These are phyloP conservation scores for Podocnemis expansa DNA, from an alignment of 2,113 vertebrate species.

Conservation along the genomic window DNA sequence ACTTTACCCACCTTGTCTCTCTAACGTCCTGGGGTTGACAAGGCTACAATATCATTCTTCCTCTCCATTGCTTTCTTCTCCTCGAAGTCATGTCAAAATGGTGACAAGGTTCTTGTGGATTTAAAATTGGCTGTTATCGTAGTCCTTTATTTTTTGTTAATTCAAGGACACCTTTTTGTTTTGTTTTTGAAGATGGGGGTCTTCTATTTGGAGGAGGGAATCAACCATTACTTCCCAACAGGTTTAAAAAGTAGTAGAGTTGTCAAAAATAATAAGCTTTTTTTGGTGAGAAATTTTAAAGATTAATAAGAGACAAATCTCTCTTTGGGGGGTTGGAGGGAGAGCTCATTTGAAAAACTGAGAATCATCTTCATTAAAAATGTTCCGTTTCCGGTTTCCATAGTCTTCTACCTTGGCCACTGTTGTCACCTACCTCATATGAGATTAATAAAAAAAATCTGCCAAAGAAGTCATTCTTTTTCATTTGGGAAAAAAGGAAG, in stretches of 20 bases:
- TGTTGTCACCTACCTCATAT: neutral
- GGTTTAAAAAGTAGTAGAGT: neutral
- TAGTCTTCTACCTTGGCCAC: no score
- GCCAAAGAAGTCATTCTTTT: neutral
- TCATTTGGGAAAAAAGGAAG: neutral
- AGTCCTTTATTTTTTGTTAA: neutral
- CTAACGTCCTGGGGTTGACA: neutral
- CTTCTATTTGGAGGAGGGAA: neutral
- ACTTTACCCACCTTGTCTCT: neutral
- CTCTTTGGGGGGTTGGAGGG: neutral
- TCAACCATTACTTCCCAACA: no score
- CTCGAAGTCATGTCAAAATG: neutral
- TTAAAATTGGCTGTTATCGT: neutral
- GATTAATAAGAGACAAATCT: neutral
- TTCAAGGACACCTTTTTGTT: neutral
- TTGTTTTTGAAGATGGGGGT: no score
- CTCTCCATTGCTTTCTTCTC: neutral
- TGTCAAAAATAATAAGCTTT: neutral
- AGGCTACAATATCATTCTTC: neutral
- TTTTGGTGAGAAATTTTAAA: neutral
- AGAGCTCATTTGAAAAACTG: neutral
- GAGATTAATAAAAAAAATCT: neutral
- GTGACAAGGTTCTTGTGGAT: neutral
- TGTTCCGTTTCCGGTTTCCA: neutral
- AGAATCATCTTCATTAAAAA: neutral